Evolutionary conservation across 2,797 vertebrate genomes (phyloP), one percentile per base, ranked within the genome.

Genomic region (Phaenicophaeus curvirostris): DNA sequence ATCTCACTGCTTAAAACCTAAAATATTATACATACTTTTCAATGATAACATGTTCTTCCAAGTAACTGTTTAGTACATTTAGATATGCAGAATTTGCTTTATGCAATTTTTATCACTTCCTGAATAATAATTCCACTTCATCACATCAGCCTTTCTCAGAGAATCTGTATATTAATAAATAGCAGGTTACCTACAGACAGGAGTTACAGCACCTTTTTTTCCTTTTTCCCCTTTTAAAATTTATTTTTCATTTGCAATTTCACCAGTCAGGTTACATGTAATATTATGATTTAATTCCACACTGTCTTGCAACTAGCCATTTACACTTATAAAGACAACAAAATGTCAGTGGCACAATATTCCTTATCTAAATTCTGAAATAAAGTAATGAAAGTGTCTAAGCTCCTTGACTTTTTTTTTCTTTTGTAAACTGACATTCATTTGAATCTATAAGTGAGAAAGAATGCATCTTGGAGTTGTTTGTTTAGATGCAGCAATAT

Each of bases 11-110:
- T 92, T 89, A 74, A 72, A 76, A 81, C 28, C 50, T 91, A 66
- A 97, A 93, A 81, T 95, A 91, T 94, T 95, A 89, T 79, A 95
- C 92, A 75, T 82, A 85, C 68, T 41, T 82, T 91, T 67, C 89
- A 74, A 94, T 87, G 31, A 69, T 83, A 96, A 79, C 9, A 1
- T 57, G 23, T 92, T 95, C 90, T 88, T 95, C 62, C 85, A 20
- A 90, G 58, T 85, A 94, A 65, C 66, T 90, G 53, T 80, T 90
- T 87, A 90, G 90, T 85, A 89, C 66, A 85, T 76, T 66, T 50
- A 95, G 71, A 84, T 91, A 92, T 77, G 27, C 67, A 93, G 91
- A 96, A 85, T 69, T 75, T 87, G 44, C n/a, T 88, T 87, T 89
- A 94, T 27, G 50, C 65, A 92, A 37, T 27, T 76, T 74, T 90